Percentiles rank a stretch among this genome's conserved stretches.
Evolutionary conservation across 2,888 invertebrate species (phyloP).

Genomic region (Trissoscelio sp.): DNA sequence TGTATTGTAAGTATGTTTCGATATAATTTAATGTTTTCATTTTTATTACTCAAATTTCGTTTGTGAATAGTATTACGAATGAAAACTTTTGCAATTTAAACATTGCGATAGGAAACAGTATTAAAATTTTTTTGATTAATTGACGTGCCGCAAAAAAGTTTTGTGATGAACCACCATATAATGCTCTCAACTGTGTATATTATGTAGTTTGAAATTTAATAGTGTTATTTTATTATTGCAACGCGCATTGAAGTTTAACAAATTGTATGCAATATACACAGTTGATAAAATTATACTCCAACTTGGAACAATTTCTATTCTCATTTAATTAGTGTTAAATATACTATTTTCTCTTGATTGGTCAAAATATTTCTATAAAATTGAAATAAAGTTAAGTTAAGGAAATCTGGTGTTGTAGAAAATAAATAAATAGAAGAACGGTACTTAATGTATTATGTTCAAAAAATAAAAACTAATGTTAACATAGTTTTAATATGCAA

Average conservation of each 20-base stretch:
- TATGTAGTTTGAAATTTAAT: slow-evolving; percentile 9
- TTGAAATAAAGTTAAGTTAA: too few relatives aligned
- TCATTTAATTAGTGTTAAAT: too few relatives aligned
- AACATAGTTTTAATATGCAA: too few relatives aligned
- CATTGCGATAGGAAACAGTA: background rate
- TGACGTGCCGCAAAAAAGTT: slow-evolving; percentile 5
- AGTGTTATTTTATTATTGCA: slow-evolving; percentile 5
- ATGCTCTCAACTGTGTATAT: slow-evolving; percentile 2
- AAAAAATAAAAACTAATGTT: too few relatives aligned
- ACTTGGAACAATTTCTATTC: background rate
- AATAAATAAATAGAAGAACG: too few relatives aligned
- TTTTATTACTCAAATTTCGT: too few relatives aligned
- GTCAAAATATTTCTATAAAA: background rate
- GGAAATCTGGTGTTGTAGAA: too few relatives aligned
- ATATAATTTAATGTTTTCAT: background rate
- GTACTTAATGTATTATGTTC: too few relatives aligned
- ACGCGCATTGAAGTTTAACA: slow-evolving; percentile 6
- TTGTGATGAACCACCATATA: background rate
- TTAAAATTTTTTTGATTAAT: slow-evolving; percentile 3
- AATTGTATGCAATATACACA: background rate
- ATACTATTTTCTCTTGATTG: background rate
- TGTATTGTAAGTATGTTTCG: slow-evolving; percentile 83
- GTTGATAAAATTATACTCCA: background rate
- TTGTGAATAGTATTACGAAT: too few relatives aligned
- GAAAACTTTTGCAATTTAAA: slow-evolving; percentile 10